phyloP scores from a whole-genome alignment of 2,888 invertebrate species.

The Agonum fuliginosum region DNA sequence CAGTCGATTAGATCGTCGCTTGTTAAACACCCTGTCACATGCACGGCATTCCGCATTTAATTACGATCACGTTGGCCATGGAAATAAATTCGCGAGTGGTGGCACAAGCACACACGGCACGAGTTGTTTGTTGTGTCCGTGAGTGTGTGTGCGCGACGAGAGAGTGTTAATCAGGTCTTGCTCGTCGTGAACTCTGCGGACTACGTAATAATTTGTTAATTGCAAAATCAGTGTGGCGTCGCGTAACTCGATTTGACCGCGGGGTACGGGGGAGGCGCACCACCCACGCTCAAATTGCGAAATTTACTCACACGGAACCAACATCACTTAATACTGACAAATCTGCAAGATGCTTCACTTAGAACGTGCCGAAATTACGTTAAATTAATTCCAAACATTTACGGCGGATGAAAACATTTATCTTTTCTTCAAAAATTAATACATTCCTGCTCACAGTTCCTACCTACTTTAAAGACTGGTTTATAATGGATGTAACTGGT shows the following conservation, averaged over 20 bases:
- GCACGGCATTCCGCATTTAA: conserved; percentile 51
- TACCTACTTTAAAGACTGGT: too few species aligned
- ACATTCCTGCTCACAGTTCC: too few species aligned
- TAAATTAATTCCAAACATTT: not conserved
- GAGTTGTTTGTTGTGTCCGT: not conserved
- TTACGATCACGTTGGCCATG: conserved; percentile 51
- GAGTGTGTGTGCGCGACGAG: conserved; percentile 18
- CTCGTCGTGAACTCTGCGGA: conserved; percentile 33
- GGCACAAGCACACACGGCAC: not conserved
- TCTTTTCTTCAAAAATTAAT: too few species aligned
- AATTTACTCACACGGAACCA: conserved; percentile 10
- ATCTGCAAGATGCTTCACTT: not conserved
- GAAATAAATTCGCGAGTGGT: conserved; percentile 28
- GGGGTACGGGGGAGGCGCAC: conserved; percentile 37
- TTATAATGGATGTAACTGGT: too few species aligned
- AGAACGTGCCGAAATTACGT: not conserved
- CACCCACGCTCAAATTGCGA: conserved; percentile 5
- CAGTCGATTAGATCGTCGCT: conserved; percentile 27
- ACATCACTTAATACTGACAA: not conserved
- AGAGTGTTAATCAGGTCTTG: conserved; percentile 43
- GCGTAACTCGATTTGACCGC: conserved; percentile 64
- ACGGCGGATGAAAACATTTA: too few species aligned
- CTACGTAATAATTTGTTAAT: conserved; percentile 72
- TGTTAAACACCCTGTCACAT: conserved; percentile 51
- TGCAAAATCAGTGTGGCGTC: conserved; percentile 70